Percentiles rank a stretch among this genome's conserved stretches.
phyloP scores from a whole-genome alignment of 1,140 invertebrate species.

The Apis cerana region DNA sequence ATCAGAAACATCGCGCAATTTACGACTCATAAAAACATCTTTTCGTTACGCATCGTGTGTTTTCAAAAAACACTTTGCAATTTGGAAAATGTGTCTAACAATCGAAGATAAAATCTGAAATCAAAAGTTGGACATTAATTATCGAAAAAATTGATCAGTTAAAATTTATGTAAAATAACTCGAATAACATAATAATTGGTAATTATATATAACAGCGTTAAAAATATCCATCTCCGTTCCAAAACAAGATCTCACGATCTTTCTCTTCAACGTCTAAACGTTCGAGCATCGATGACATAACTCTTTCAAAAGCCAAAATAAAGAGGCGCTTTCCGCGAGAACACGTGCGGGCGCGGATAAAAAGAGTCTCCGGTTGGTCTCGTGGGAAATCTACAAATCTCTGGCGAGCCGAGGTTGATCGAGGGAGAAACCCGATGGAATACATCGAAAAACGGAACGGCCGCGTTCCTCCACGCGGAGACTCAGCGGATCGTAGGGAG shows the following conservation, averaged over 20 bases:
- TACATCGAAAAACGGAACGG: conserved; percentile 5
- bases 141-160: too few relatives aligned
- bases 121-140: neutral
- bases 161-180: too few relatives aligned
- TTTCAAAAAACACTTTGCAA: neutral
- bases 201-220: too few relatives aligned
- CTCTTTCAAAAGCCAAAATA: conserved; percentile 24
- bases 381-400: conserved; percentile 42
- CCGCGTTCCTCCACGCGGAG: conserved; percentile 7
- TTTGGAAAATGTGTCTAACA: neutral
- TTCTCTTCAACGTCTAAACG: neutral
- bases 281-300: conserved; percentile 11
- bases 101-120: neutral
- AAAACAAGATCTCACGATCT: neutral
- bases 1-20: too few relatives aligned
- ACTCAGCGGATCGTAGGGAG: neutral
- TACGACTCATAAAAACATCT: too few relatives aligned
- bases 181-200: too few relatives aligned
- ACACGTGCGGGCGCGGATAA: conserved; percentile 20
- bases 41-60: too few relatives aligned
- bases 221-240: too few relatives aligned
- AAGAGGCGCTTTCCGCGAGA: conserved; percentile 23
- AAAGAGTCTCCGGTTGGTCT: conserved; percentile 25
- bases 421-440: neutral
- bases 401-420: neutral